These are phyloP conservation scores for Chrysochloris asiatica DNA, from an alignment of 2,113 vertebrate species.

Conservation along the genomic window DNA sequence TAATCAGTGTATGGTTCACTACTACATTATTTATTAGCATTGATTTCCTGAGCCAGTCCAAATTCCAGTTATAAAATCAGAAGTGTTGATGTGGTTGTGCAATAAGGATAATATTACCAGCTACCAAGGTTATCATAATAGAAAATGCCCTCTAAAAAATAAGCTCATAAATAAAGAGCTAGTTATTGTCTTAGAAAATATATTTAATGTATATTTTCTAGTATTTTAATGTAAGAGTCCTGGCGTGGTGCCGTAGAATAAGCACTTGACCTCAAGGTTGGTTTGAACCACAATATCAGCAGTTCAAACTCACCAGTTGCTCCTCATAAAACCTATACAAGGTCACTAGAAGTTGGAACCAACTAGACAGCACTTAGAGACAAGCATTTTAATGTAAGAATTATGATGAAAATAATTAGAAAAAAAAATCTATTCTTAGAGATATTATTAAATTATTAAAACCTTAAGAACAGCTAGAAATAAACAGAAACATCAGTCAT, in stretches of 20 bases:
- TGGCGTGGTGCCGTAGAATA: no score
- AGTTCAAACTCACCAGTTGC: no score
- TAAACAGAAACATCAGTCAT: not conserved
- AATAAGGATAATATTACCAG: not conserved
- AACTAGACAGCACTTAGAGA: no score
- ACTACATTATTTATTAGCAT: not conserved
- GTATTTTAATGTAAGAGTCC: no score
- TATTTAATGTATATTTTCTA: slow-evolving; percentile 41
- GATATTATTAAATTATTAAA: slow-evolving; percentile 18
- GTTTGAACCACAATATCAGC: no score
- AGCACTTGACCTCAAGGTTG: no score
- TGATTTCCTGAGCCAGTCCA: not conserved
- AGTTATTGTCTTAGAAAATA: not conserved
- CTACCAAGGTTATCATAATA: not conserved
- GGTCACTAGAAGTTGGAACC: no score
- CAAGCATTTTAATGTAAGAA: slow-evolving; percentile 22
- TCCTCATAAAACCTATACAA: no score
- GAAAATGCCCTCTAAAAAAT: not conserved
- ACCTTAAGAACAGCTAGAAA: not conserved
- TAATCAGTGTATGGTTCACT: not conserved
- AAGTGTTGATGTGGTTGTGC: not conserved
- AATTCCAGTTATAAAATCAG: not conserved
- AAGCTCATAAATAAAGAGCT: not conserved
- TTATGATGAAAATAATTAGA: not conserved
- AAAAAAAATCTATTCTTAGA: slow-evolving; percentile 43